A percentile compares a stretch with the other conserved stretches of the same genome.
These are phyloP conservation scores for Hippocampus abdominalis DNA, from an alignment of 2,113 vertebrate species.

Conservation along the genomic window DNA sequence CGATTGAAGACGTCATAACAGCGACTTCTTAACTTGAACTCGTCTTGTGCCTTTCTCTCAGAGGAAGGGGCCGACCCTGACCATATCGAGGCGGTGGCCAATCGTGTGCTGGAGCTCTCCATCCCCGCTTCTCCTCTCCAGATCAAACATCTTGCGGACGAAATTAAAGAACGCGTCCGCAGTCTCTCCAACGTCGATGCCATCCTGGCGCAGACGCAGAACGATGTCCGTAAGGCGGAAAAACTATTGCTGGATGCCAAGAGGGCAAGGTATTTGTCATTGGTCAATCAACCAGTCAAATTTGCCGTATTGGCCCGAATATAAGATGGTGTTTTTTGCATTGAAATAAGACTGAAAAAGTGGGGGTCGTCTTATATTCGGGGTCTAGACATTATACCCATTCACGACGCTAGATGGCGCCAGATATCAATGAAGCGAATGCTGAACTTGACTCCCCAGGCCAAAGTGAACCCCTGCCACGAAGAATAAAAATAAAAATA, in stretches of 20 bases:
- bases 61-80: conserved; percentile 95
- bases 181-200: conserved; percentile 89
- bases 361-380: too few relatives aligned
- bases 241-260: conserved; percentile 85
- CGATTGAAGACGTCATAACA: not conserved
- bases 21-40: not conserved
- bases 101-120: conserved; percentile 85
- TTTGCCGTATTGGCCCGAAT: too few relatives aligned
- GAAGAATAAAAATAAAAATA: too few relatives aligned
- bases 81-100: conserved; percentile 90
- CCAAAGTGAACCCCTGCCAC: too few relatives aligned
- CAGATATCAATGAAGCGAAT: too few relatives aligned
- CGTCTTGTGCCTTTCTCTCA: conserved; percentile 44
- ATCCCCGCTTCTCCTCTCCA: conserved; percentile 89
- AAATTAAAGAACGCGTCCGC: conserved; percentile 86
- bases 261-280: conserved; percentile 76
- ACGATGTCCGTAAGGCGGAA: conserved; percentile 81
- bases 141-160: conserved; percentile 84
- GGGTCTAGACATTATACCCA: too few relatives aligned
- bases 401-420: too few relatives aligned
- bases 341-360: too few relatives aligned
- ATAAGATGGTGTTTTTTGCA: too few relatives aligned
- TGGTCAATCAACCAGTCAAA: not conserved
- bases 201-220: conserved; percentile 85
- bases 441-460: too few relatives aligned